phyloP scores from a whole-genome alignment of 2,888 invertebrate genomes.

The Agapostemon virescens region DNA sequence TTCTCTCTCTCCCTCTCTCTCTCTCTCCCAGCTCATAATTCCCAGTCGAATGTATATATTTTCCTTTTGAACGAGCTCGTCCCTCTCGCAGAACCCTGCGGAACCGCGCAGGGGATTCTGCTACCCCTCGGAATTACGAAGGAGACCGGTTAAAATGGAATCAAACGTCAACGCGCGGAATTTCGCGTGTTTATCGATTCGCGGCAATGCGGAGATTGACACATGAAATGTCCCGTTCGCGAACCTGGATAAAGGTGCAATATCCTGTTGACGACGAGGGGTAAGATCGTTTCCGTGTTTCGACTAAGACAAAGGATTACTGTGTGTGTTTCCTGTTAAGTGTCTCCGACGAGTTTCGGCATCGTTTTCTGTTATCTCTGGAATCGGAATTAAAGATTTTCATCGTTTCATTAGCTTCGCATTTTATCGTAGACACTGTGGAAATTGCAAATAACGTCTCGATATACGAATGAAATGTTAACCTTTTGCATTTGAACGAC shows the following conservation, averaged over 20 bases:
- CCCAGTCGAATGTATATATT: slow-evolving; percentile 3
- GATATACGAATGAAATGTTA: too few relatives aligned
- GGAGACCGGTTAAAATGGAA: slow-evolving; percentile 31
- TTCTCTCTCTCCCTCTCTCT: background rate
- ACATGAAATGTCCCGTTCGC: slow-evolving; percentile 10
- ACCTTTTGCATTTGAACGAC: too few relatives aligned
- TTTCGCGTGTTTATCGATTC: slow-evolving; percentile 42
- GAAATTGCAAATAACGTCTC: too few relatives aligned
- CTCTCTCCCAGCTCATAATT: background rate
- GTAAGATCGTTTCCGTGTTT: slow-evolving; percentile 23
- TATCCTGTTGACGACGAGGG: background rate
- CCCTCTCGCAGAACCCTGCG: slow-evolving; percentile 1
- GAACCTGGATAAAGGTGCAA: slow-evolving; percentile 16
- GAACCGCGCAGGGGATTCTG: background rate
- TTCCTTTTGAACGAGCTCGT: background rate
- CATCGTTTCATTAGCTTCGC: too few relatives aligned
- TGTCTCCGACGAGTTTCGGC: background rate
- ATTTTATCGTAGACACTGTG: too few relatives aligned
- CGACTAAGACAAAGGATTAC: background rate
- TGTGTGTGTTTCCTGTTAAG: background rate
- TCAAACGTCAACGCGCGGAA: slow-evolving; percentile 37
- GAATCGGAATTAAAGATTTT: background rate
- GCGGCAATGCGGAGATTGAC: slow-evolving; percentile 34
- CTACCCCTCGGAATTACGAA: background rate
- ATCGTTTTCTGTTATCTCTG: background rate